Evolutionary conservation across 2,888 invertebrate species (phyloP).

Genomic region (Lomographa bimaculata): DNA sequence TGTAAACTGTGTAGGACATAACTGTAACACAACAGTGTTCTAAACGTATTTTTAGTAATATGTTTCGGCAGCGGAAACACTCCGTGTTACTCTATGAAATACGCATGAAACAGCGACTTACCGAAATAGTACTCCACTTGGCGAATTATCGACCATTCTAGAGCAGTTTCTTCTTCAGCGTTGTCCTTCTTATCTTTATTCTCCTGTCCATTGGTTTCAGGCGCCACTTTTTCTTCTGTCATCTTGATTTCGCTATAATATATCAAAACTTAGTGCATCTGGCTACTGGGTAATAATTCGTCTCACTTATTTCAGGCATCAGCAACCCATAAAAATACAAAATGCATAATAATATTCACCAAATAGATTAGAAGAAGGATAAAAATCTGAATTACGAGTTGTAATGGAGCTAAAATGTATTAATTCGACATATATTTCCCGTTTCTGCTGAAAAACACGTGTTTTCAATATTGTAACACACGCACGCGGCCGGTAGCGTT

Average conservation of each 20-base stretch:
- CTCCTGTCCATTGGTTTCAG: conserved; percentile 57
- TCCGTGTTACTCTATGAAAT: too few species aligned
- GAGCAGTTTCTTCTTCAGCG: conserved; percentile 49
- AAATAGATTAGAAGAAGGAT: not conserved
- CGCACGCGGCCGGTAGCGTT: conserved; percentile 5
- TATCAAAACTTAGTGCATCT: not conserved
- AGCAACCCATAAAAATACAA: too few species aligned
- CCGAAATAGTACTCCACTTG: conserved; percentile 87
- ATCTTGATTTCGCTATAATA: conserved; percentile 44
- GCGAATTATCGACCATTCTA: conserved; percentile 86
- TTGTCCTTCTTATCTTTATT: conserved; percentile 46
- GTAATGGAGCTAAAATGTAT: too few species aligned
- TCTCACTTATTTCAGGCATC: too few species aligned
- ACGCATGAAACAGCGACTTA: conserved; percentile 33
- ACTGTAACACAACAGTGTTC: too few species aligned
- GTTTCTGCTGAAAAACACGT: conserved; percentile 12
- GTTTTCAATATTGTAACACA: conserved; percentile 3
- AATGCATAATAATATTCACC: not conserved
- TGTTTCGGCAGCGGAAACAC: too few species aligned
- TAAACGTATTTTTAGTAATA: too few species aligned
- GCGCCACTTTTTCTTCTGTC: conserved; percentile 67
- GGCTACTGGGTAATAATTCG: too few species aligned
- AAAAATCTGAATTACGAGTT: too few species aligned
- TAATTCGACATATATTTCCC: too few species aligned
- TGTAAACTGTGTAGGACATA: too few species aligned